Percentiles rank a stretch among this genome's conserved stretches.
These are phyloP conservation scores for Rhyacichthys aspro DNA, from an alignment of 2,797 vertebrate genomes.

Conservation along the genomic window DNA sequence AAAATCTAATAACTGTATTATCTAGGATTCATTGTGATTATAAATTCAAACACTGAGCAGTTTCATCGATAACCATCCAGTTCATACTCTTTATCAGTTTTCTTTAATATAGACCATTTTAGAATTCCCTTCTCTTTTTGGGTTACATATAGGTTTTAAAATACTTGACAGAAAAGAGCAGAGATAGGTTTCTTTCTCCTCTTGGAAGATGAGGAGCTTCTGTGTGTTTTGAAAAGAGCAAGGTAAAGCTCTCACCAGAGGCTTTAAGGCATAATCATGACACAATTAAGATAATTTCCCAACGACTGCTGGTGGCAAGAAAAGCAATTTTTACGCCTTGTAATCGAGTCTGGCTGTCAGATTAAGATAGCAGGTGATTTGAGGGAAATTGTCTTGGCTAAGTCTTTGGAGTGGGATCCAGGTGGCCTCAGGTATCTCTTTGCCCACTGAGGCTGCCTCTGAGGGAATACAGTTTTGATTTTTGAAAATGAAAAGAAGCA, in stretches of 20 bases:
- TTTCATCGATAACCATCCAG: constrained; percentile 2
- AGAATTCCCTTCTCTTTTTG: constrained; percentile 14
- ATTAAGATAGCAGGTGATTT: constrained; percentile 89
- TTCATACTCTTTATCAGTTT: neutral
- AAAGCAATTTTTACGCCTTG: constrained; percentile 86
- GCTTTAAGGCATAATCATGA: constrained; percentile 87
- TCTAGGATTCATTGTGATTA: neutral
- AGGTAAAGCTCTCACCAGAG: constrained; percentile 69
- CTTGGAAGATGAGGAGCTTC: constrained; percentile 52
- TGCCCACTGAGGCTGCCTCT: constrained; percentile 64
- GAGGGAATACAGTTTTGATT: constrained; percentile 77
- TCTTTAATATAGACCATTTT: constrained; percentile 1
- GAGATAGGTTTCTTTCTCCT: constrained; percentile 46
- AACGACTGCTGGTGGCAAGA: constrained; percentile 84
- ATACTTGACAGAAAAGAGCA: constrained; percentile 28
- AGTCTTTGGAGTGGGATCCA: constrained; percentile 80
- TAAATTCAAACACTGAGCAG: constrained; percentile 3
- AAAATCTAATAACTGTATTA: too few relatives aligned
- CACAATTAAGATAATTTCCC: constrained; percentile 89
- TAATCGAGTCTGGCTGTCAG: constrained; percentile 87
- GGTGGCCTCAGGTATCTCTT: constrained; percentile 80
- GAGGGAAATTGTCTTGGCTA: constrained; percentile 83
- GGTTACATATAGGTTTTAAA: constrained; percentile 32
- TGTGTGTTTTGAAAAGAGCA: constrained; percentile 60
- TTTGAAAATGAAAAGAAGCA: constrained; percentile 77